phyloP scores from a whole-genome alignment of 2,888 invertebrate genomes.

The Calameuta pallipes region DNA sequence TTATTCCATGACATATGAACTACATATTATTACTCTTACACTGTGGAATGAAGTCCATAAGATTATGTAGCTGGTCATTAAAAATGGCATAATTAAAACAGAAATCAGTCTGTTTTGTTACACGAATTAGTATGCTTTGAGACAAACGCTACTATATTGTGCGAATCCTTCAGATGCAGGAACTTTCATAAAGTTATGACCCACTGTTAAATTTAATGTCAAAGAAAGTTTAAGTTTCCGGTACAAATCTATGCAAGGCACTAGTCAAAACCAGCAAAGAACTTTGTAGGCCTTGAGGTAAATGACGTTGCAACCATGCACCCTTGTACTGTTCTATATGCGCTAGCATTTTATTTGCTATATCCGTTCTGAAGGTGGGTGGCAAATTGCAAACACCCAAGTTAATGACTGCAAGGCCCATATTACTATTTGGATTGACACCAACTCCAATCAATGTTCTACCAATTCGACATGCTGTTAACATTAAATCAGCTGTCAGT shows the following conservation, averaged over 20 bases:
- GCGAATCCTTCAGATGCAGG: not conserved
- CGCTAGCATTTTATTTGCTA: slow-evolving; percentile 73
- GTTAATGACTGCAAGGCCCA: slow-evolving; percentile 71
- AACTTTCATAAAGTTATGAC: not conserved
- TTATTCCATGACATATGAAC: not conserved
- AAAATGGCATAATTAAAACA: not conserved
- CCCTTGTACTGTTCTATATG: slow-evolving; percentile 70
- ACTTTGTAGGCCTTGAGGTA: slow-evolving; percentile 69
- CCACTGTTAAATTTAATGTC: not conserved
- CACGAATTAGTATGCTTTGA: not conserved
- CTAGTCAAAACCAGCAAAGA: slow-evolving; percentile 67
- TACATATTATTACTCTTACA: not conserved
- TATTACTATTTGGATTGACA: slow-evolving; percentile 69
- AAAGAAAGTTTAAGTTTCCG: slow-evolving; percentile 44
- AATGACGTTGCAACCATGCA: slow-evolving; percentile 69
- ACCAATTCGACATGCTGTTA: slow-evolving; percentile 71
- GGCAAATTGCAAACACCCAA: slow-evolving; percentile 73
- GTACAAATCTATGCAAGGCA: slow-evolving; percentile 68
- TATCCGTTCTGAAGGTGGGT: slow-evolving; percentile 73
- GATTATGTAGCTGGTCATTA: not conserved
- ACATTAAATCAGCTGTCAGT: slow-evolving; percentile 72
- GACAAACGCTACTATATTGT: not conserved
- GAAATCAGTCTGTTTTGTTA: not conserved
- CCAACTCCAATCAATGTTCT: slow-evolving; percentile 70
- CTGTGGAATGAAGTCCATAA: not conserved